A percentile compares a stretch with the other conserved stretches of the same genome.
phyloP scores from a whole-genome alignment of 2,113 vertebrate genomes.

The Todiramphus saurophagus region DNA sequence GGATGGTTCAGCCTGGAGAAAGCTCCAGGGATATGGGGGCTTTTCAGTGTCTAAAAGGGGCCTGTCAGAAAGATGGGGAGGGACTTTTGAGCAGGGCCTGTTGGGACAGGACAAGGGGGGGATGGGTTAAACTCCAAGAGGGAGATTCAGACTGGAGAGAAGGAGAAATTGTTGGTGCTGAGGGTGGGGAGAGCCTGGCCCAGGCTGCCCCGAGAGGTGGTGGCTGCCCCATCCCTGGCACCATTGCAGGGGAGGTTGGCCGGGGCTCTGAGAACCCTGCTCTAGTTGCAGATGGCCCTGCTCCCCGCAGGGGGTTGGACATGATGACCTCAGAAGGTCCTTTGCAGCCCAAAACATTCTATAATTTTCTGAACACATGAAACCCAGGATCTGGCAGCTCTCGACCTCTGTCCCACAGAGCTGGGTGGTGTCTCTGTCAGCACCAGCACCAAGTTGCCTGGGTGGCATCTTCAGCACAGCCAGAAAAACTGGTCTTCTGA shows the following conservation, averaged over 20 bases:
- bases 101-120: neutral
- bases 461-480: neutral
- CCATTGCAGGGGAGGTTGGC: neutral
- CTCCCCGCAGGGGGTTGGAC: neutral
- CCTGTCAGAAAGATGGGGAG: too few species aligned
- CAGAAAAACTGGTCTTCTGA: neutral
- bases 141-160: neutral
- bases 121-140: neutral
- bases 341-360: neutral
- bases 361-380: neutral
- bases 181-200: too few species aligned
- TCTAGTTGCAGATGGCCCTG: neutral
- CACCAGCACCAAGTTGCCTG: neutral
- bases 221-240: too few species aligned
- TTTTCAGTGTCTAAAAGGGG: neutral
- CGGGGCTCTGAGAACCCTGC: neutral
- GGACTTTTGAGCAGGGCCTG: neutral
- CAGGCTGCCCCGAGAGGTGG: too few species aligned
- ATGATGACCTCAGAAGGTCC: neutral
- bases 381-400: neutral
- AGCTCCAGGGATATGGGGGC: neutral
- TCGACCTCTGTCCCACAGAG: accelerated
- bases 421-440: neutral
- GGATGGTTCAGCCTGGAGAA: neutral
- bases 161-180: neutral